These are phyloP conservation scores for Halcyon leucocephala DNA, from an alignment of 2,797 vertebrate genomes.

Conservation along the genomic window DNA sequence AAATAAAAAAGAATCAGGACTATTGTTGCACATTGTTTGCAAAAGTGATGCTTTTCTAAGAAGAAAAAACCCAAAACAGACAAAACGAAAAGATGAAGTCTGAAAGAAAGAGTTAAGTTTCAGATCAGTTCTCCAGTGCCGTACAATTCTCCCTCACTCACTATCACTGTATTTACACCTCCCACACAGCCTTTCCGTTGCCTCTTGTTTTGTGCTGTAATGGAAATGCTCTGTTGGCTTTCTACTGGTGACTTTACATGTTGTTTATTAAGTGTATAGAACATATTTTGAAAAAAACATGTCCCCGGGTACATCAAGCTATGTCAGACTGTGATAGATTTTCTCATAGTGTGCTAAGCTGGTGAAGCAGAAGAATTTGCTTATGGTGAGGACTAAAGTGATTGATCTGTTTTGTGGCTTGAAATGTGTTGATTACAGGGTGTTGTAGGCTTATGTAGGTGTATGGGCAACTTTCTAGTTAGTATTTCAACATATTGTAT, in stretches of 20 bases:
- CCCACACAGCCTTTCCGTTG: conserved; percentile 18
- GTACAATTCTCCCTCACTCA: background rate
- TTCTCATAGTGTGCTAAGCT: background rate
- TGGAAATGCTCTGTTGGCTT: conserved; percentile 27
- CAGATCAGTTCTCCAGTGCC: background rate
- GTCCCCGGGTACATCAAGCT: background rate
- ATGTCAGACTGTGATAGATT: conserved; percentile 15
- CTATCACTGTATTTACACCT: conserved; percentile 18
- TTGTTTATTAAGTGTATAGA: conserved; percentile 30
- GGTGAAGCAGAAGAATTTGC: conserved; percentile 26
- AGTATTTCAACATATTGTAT: background rate
- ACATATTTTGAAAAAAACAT: conserved; percentile 31
- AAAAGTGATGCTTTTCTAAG: background rate
- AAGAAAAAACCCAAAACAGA: background rate
- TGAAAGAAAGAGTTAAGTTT: conserved; percentile 11
- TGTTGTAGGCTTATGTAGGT: background rate
- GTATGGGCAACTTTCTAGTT: background rate
- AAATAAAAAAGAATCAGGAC: background rate
- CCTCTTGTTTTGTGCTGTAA: conserved; percentile 3
- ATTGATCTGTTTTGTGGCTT: conserved; percentile 27
- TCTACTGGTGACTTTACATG: background rate
- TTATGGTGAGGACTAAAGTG: background rate
- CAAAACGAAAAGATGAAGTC: background rate
- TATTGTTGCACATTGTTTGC: background rate
- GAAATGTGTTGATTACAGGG: conserved; percentile 22